These are phyloP conservation scores for Candidula unifasciata DNA, from an alignment of 2,888 invertebrate species.

Conservation along the genomic window DNA sequence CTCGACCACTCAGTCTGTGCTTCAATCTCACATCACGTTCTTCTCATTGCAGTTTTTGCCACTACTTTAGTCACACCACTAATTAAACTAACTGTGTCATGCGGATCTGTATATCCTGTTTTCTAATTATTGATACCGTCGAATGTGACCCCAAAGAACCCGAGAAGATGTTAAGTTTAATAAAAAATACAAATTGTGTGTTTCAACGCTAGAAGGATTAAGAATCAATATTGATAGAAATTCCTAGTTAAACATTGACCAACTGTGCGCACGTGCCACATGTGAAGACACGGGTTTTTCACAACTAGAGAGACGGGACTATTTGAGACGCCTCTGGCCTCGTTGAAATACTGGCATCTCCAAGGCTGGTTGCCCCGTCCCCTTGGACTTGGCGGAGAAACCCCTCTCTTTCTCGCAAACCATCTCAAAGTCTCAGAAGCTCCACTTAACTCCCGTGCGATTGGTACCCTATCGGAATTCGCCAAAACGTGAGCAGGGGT, in stretches of 20 bases:
- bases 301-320: neutral
- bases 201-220: no score
- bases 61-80: no score
- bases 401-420: neutral
- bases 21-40: no score
- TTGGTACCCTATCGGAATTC: constrained; percentile 25
- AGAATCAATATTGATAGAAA: no score
- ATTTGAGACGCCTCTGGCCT: neutral
- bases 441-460: constrained; percentile 28
- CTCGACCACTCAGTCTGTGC: no score
- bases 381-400: neutral
- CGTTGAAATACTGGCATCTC: neutral
- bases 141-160: no score
- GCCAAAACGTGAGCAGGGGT: constrained; percentile 6
- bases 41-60: no score
- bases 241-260: neutral
- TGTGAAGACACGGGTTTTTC: neutral
- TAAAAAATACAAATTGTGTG: neutral
- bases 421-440: constrained; percentile 6
- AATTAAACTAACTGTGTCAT: no score
- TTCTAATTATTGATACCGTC: no score
- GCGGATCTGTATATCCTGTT: no score
- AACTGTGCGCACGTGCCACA: neutral
- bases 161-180: neutral
- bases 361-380: no score